phyloP scores from a whole-genome alignment of 2,797 vertebrate genomes.

The Labeo calbasu region DNA sequence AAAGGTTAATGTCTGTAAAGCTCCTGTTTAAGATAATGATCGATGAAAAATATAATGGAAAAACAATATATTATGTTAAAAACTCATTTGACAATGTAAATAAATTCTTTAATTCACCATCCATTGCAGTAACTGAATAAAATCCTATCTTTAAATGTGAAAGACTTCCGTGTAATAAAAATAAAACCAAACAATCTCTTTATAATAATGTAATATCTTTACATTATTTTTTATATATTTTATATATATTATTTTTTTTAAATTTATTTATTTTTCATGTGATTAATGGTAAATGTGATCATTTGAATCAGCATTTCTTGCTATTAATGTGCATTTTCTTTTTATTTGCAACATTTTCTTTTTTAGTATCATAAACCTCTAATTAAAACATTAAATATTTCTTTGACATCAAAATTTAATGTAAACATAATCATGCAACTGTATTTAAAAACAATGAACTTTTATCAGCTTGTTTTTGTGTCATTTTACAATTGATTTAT shows the following conservation, averaged over 20 bases:
- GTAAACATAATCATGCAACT: neutral
- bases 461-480: neutral
- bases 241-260: neutral
- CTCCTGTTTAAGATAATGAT: conserved; percentile 6
- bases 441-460: neutral
- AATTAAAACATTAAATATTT: neutral
- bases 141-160: neutral
- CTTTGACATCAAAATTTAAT: neutral
- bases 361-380: neutral
- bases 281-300: neutral
- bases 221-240: neutral
- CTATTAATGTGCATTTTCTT: neutral
- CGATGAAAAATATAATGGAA: conserved; percentile 13
- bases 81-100: neutral
- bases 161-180: too few species aligned
- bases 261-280: too few species aligned
- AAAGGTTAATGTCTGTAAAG: conserved; percentile 65
- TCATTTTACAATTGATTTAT: neutral
- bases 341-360: neutral
- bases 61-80: neutral
- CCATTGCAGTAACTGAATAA: neutral
- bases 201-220: neutral
- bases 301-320: neutral
- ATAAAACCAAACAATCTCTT: neutral
- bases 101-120: neutral